These are phyloP conservation scores for Diarsia dahlii DNA, from an alignment of 2,888 invertebrate species.

Conservation along the genomic window DNA sequence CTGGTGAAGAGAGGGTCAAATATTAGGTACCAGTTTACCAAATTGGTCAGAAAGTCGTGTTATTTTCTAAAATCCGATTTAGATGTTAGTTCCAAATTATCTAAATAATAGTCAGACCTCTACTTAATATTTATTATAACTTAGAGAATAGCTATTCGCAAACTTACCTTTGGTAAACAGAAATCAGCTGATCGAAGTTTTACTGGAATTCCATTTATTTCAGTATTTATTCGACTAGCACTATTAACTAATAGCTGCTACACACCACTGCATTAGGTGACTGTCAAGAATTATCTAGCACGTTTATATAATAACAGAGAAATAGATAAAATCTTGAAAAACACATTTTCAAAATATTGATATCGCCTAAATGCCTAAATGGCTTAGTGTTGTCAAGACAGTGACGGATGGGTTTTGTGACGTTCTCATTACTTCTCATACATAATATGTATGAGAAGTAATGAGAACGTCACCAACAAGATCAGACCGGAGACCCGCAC, in stretches of 20 bases:
- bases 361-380: too few relatives aligned
- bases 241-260: background rate
- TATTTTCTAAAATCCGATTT: background rate
- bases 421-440: too few relatives aligned
- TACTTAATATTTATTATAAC: background rate
- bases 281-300: background rate
- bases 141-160: background rate
- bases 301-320: background rate
- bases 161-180: conserved; percentile 31
- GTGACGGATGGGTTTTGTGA: too few relatives aligned
- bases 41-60: background rate
- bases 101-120: background rate
- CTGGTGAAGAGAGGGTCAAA: background rate
- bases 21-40: background rate
- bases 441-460: too few relatives aligned
- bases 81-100: background rate
- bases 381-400: conserved; percentile 17
- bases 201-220: too few relatives aligned
- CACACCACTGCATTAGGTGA: background rate
- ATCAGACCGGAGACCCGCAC: too few relatives aligned
- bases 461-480: too few relatives aligned
- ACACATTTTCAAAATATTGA: too few relatives aligned
- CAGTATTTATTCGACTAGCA: background rate
- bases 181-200: conserved; percentile 41
- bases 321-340: background rate